A percentile compares a stretch with the other conserved stretches of the same genome.
Conservation (phyloP, 2,888 invertebrate genomes). For the Mayetiola destructor region DNA sequence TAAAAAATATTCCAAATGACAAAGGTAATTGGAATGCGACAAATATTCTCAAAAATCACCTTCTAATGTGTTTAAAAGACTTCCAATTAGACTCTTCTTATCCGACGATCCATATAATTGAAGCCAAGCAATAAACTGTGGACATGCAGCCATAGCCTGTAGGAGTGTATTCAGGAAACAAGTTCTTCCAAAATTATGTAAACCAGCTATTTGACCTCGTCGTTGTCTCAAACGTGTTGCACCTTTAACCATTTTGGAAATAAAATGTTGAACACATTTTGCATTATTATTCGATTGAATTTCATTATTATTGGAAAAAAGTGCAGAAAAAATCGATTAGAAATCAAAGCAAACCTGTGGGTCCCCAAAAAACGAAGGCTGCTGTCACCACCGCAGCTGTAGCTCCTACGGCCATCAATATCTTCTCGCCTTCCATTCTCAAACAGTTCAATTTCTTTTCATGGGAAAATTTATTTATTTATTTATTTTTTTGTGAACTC, state of each 20-base stretch:
- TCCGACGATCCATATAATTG: constrained; percentile 45
- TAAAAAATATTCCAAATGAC: neutral
- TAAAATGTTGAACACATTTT: neutral
- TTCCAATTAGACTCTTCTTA: constrained; percentile 57
- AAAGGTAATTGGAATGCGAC: constrained; percentile 7
- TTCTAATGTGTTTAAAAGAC: constrained; percentile 59
- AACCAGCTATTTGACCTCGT: constrained; percentile 64
- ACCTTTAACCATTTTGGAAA: constrained; percentile 18
- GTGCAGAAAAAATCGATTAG: neutral
- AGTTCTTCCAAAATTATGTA: constrained; percentile 81
- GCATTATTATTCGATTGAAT: neutral
- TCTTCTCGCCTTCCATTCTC: constrained; percentile 49
- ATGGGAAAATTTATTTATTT: neutral
- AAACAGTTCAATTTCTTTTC: neutral
- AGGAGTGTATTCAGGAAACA: constrained; percentile 86
- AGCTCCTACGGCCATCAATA: constrained; percentile 63
- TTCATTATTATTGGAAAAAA: neutral
- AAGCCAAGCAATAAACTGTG: constrained; percentile 71
- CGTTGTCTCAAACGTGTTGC: constrained; percentile 42
- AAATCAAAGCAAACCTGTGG: constrained; percentile 27
- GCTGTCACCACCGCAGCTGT: constrained; percentile 70
- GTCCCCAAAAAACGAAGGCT: constrained; percentile 69
- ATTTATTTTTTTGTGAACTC: neutral
- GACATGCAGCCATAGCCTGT: constrained; percentile 79
- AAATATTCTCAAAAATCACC: constrained; percentile 33